Evolutionary conservation across 2,888 invertebrate species (phyloP).

Genomic region (Amblyteles armatorius): DNA sequence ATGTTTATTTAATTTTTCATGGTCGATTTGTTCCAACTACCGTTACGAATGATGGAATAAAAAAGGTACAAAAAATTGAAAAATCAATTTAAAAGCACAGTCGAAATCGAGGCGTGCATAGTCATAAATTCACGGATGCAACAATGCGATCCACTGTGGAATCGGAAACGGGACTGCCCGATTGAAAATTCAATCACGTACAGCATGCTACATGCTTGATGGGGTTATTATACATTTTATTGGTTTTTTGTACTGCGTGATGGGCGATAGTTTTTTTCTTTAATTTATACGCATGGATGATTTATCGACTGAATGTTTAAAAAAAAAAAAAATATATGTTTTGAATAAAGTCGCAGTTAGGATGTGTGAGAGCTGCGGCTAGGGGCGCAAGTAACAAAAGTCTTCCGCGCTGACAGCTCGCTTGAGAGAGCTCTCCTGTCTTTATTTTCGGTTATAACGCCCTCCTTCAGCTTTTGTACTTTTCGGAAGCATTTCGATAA

Average conservation of each 20-base stretch:
- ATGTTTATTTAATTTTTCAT: constrained; percentile 58
- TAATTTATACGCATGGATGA: constrained; percentile 39
- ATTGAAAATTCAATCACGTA: constrained; percentile 63
- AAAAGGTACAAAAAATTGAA: constrained; percentile 10
- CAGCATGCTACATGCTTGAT: constrained; percentile 16
- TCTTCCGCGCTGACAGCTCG: constrained; percentile 21
- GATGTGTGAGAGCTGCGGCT: neutral
- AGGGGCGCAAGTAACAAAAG: constrained; percentile 35
- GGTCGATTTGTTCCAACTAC: constrained; percentile 35
- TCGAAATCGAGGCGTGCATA: constrained; percentile 33
- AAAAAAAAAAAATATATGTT: constrained; percentile 4
- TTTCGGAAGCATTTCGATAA: constrained; percentile 20
- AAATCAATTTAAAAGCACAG: constrained; percentile 43
- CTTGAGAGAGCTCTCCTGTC: constrained; percentile 19
- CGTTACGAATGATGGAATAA: constrained; percentile 15
- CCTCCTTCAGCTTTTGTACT: constrained; percentile 9
- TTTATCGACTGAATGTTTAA: constrained; percentile 37
- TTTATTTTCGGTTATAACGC: constrained; percentile 20
- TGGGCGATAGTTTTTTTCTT: constrained; percentile 21
- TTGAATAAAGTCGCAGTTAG: neutral
- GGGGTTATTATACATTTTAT: constrained; percentile 54
- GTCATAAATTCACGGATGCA: constrained; percentile 58
- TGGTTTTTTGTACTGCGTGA: constrained; percentile 30
- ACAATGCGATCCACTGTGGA: constrained; percentile 37
- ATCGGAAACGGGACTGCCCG: constrained; percentile 48